Evolutionary conservation across 2,797 vertebrate genomes (phyloP).

Genomic region (Fistularia commersonii): DNA sequence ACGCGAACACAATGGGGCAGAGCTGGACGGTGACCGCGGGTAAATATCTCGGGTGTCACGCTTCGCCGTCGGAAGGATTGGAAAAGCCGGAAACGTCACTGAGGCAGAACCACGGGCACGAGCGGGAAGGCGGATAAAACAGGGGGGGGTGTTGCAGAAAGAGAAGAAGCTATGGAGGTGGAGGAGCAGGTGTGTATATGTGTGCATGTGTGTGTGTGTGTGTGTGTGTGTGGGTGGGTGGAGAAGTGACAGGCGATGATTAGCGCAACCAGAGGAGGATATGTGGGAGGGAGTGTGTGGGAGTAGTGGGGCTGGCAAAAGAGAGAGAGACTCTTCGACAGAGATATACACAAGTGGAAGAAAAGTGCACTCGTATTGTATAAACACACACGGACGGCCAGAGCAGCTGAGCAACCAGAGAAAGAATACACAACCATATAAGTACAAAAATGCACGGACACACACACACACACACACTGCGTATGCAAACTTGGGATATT

Average conservation of each 20-base stretch:
- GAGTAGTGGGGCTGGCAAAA: constrained; percentile 61
- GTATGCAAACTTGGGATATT: no score
- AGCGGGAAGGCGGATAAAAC: not conserved
- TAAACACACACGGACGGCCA: constrained; percentile 33
- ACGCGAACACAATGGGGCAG: constrained; percentile 30
- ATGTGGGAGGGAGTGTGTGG: constrained; percentile 69
- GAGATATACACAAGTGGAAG: constrained; percentile 59
- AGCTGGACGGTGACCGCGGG: constrained; percentile 9
- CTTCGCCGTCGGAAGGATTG: constrained; percentile 31
- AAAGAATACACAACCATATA: constrained; percentile 7
- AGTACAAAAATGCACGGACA: constrained; percentile 9
- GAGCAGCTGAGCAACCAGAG: not conserved
- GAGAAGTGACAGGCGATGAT: constrained; percentile 77
- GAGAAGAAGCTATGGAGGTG: constrained; percentile 14
- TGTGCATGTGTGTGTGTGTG: constrained; percentile 44
- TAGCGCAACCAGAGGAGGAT: constrained; percentile 74
- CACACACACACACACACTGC: not conserved
- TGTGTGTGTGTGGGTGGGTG: constrained; percentile 35
- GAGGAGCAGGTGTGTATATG: constrained; percentile 18
- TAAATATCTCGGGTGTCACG: constrained; percentile 23
- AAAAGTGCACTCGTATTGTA: constrained; percentile 44
- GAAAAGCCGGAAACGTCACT: constrained; percentile 23
- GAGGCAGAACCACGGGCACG: no score
- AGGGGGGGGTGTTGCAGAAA: constrained; percentile 21
- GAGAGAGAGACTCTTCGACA: constrained; percentile 36